Conservation (phyloP, 1,140 invertebrate species). For the Dendroctonus valens region DNA sequence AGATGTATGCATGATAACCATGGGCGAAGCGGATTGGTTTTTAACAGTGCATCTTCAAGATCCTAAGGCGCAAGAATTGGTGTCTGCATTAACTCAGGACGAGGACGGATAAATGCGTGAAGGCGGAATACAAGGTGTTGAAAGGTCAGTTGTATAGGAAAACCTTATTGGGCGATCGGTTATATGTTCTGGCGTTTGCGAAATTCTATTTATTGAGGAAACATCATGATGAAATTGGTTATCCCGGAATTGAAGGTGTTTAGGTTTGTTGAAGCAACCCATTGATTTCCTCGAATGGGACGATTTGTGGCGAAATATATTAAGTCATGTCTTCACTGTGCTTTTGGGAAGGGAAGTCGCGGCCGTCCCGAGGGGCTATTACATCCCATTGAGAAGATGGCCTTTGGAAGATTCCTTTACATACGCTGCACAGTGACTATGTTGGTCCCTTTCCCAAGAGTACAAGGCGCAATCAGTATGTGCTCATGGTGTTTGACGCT, state of each 20-base stretch:
- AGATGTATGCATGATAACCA: no score
- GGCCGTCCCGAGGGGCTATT: no score
- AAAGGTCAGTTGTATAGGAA: slow-evolving; percentile 32
- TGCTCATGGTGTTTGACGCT: no score
- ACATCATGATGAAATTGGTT: slow-evolving; percentile 26
- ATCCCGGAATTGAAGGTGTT: slow-evolving; percentile 7
- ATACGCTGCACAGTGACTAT: no score
- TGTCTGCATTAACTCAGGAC: slow-evolving; percentile 38
- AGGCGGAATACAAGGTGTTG: slow-evolving; percentile 41
- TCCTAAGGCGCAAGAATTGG: no score
- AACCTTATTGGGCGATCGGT: slow-evolving; percentile 2
- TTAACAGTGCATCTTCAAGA: no score
- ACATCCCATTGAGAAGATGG: no score
- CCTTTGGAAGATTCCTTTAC: no score
- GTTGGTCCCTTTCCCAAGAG: no score
- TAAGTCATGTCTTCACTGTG: slow-evolving; percentile 12
- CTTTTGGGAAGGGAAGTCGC: slow-evolving; percentile 20
- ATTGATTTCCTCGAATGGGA: slow-evolving; percentile 43
- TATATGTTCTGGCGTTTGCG: slow-evolving; percentile 14
- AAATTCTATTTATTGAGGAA: slow-evolving; percentile 2
- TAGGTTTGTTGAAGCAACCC: slow-evolving; percentile 23
- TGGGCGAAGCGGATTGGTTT: no score
- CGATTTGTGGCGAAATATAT: slow-evolving; percentile 12
- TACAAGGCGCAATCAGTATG: no score
- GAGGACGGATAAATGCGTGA: slow-evolving; percentile 24